These are phyloP conservation scores for Phylloscopus collybita DNA, from an alignment of 2,797 vertebrate species.

Conservation along the genomic window DNA sequence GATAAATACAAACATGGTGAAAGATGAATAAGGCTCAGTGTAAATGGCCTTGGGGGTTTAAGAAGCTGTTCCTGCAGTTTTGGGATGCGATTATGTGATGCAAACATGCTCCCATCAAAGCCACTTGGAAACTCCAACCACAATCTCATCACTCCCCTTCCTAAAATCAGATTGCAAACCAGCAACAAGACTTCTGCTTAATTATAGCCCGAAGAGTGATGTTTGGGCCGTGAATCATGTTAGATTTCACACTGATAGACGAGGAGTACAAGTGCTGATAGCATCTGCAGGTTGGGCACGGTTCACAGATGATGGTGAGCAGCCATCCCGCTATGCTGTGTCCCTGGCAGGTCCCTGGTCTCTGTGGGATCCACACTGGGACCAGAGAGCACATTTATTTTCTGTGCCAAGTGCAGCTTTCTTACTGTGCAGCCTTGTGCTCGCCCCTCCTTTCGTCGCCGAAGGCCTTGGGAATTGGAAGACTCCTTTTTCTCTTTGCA, in stretches of 20 bases:
- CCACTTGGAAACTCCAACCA: neutral
- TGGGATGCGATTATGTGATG: neutral
- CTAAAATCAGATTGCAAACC: conserved; percentile 60
- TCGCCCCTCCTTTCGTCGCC: accelerated
- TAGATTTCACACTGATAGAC: conserved; percentile 38
- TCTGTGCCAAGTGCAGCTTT: neutral
- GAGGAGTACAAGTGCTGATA: conserved; percentile 41
- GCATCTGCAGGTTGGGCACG: neutral
- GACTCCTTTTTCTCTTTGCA: conserved; percentile 30
- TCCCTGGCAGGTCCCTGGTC: neutral
- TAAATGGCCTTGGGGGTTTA: neutral
- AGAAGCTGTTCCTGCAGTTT: neutral
- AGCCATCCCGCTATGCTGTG: accelerated
- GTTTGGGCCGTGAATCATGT: conserved; percentile 71
- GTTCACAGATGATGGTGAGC: neutral
- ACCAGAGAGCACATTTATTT: neutral
- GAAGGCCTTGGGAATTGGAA: conserved; percentile 19
- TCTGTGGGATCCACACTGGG: accelerated
- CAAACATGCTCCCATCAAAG: neutral
- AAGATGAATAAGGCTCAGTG: neutral
- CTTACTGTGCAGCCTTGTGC: accelerated
- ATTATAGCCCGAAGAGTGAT: conserved; percentile 68
- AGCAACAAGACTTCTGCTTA: conserved; percentile 67
- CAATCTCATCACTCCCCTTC: conserved; percentile 39
- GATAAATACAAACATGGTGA: neutral